Evolutionary conservation across 2,888 invertebrate genomes (phyloP).

Genomic region (Synanthedon formicaeformis): DNA sequence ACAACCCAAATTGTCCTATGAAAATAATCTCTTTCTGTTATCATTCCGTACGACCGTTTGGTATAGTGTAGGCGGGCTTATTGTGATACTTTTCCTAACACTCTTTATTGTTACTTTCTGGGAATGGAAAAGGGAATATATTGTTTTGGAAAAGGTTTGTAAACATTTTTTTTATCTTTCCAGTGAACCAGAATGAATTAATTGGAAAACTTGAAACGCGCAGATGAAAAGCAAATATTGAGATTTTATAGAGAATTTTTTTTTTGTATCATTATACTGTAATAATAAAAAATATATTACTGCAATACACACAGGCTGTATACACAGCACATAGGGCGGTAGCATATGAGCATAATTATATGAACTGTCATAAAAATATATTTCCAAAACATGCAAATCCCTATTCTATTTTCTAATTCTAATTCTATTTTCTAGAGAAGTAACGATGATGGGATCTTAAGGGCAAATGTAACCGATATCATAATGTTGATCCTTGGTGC

Average conservation of each 20-base stretch:
- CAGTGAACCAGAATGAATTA: too few relatives aligned
- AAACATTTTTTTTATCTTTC: not conserved
- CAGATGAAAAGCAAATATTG: too few relatives aligned
- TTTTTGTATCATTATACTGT: too few relatives aligned
- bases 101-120: slow-evolving; percentile 41
- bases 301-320: too few relatives aligned
- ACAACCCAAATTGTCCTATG: slow-evolving; percentile 78
- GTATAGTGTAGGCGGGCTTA: slow-evolving; percentile 63
- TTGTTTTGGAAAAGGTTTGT: slow-evolving; percentile 15
- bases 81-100: slow-evolving; percentile 51
- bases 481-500: slow-evolving; percentile 71
- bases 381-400: not conserved
- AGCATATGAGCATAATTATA: not conserved
- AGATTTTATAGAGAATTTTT: too few relatives aligned
- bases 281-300: too few relatives aligned
- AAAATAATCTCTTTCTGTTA: slow-evolving; percentile 77
- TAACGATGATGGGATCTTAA: slow-evolving; percentile 34
- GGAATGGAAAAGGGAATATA: slow-evolving; percentile 46
- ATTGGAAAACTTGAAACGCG: too few relatives aligned
- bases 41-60: slow-evolving; percentile 78
- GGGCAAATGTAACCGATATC: slow-evolving; percentile 59
- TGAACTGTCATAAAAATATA: not conserved
- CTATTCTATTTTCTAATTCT: too few relatives aligned
- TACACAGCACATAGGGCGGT: not conserved
- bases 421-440: slow-evolving; percentile 25